These are phyloP conservation scores for Tetrao urogallus DNA, from an alignment of 2,113 vertebrate genomes.

Conservation along the genomic window DNA sequence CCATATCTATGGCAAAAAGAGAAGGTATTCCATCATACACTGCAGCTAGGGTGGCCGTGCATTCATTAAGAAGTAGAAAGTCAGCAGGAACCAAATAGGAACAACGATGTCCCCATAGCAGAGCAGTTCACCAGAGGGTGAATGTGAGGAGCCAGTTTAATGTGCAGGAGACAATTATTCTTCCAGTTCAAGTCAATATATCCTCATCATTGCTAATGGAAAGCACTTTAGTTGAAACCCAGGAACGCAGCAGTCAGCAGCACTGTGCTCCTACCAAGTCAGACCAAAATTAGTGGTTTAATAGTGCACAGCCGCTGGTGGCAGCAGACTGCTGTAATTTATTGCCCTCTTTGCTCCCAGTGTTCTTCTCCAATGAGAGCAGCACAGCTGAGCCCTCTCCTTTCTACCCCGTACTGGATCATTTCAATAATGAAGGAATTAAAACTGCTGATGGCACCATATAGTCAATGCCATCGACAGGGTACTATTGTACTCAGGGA, in stretches of 20 bases:
- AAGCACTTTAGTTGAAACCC: neutral
- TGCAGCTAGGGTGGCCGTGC: neutral
- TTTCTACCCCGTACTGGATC: neutral
- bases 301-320: neutral
- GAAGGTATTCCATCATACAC: neutral
- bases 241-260: neutral
- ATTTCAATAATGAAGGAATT: neutral
- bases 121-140: neutral
- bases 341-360: neutral
- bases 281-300: conserved; percentile 22
- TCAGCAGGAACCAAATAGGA: neutral
- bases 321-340: neutral
- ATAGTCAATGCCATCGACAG: neutral
- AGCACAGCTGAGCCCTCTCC: neutral
- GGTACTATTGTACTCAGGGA: neutral
- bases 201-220: conserved; percentile 44
- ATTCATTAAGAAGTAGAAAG: neutral
- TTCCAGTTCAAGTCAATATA: neutral
- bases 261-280: neutral
- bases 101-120: neutral
- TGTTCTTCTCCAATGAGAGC: neutral
- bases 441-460: neutral
- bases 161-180: neutral
- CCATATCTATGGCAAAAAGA: neutral
- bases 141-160: neutral